phyloP scores from a whole-genome alignment of 2,113 vertebrate species.

The Prietella phreatophila region DNA sequence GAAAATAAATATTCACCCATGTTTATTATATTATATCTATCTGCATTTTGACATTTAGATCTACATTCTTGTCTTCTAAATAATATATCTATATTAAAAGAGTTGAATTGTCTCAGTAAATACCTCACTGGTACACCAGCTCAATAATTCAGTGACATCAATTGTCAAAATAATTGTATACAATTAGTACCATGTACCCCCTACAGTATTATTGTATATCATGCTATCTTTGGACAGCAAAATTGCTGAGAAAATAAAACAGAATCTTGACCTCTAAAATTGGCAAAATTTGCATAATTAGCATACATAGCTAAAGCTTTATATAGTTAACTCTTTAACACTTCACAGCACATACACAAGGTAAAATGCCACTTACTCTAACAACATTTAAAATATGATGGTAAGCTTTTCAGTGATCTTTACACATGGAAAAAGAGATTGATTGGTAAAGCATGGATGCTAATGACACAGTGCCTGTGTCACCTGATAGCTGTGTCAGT shows the following conservation, averaged over 20 bases:
- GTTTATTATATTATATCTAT: background rate
- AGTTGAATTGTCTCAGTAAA: background rate
- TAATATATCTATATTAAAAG: background rate
- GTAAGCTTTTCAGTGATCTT: background rate
- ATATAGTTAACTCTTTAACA: background rate
- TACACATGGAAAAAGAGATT: background rate
- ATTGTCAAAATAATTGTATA: background rate
- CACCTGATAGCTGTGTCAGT: conserved; percentile 54
- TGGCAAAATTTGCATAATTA: background rate
- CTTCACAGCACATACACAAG: background rate
- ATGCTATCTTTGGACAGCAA: background rate
- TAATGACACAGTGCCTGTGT: conserved; percentile 51
- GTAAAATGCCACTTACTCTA: background rate
- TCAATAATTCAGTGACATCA: background rate
- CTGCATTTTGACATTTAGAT: background rate
- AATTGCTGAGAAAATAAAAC: background rate
- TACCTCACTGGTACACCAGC: background rate
- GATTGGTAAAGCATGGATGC: conserved; percentile 56
- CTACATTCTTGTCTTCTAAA: background rate
- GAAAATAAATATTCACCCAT: background rate
- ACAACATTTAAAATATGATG: background rate
- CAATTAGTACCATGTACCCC: background rate
- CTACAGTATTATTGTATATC: too few relatives aligned
- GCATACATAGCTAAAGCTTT: background rate
- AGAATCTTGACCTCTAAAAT: background rate